A percentile compares a stretch with the other conserved stretches of the same genome.
Conservation (phyloP, 2,113 vertebrate genomes). For the Brienomyrus longianalis region DNA sequence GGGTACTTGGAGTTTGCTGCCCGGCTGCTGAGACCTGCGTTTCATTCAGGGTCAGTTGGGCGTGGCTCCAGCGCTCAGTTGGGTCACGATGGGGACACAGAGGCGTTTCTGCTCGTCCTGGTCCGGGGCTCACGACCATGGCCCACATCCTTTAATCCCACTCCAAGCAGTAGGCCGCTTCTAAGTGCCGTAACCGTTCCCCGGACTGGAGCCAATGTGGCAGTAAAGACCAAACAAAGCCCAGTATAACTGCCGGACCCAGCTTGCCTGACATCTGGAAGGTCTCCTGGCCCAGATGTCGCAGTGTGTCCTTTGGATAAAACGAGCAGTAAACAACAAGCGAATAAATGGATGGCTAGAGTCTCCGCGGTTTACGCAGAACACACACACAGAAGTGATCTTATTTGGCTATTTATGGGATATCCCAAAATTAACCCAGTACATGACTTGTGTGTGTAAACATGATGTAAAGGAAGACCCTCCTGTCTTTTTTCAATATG, state of each 20-base stretch:
- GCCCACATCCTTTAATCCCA: neutral
- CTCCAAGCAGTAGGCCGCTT: neutral
- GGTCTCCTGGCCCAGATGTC: neutral
- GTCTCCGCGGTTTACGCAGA: neutral
- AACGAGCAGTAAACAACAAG: neutral
- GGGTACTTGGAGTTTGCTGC: neutral
- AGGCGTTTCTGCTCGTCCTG: neutral
- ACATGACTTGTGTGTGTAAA: neutral
- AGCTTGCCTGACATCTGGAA: neutral
- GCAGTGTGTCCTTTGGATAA: neutral
- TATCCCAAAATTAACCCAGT: neutral
- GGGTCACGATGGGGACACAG: neutral
- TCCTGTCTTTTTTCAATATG: neutral
- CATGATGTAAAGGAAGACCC: neutral
- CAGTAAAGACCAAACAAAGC: neutral
- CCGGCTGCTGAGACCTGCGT: neutral
- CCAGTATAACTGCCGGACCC: neutral
- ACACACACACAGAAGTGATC: neutral
- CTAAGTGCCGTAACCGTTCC: neutral
- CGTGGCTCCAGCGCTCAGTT: no score
- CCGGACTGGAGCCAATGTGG: neutral
- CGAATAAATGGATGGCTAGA: neutral
- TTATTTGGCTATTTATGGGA: neutral
- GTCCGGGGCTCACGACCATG: neutral
- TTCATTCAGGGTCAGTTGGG: neutral